Evolutionary conservation across 2,888 invertebrate genomes (phyloP).

Genomic region (Cylindroiulus punctatus): DNA sequence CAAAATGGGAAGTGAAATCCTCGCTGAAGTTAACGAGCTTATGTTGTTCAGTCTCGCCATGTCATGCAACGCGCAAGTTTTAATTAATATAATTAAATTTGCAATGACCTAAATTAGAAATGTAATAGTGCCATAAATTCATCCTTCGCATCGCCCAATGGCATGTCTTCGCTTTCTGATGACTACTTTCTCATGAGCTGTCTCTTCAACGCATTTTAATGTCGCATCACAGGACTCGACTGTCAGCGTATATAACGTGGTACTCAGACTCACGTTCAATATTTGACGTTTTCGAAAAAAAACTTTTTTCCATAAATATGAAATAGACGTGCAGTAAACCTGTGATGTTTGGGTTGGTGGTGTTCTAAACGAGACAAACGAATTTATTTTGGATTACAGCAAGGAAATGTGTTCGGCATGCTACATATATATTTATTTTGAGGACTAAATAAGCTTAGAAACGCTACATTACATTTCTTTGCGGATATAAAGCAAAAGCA

Average conservation of each 20-base stretch:
- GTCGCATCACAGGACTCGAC: background rate
- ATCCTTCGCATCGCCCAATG: background rate
- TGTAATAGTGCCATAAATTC: background rate
- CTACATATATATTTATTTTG: background rate
- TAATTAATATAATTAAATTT: constrained; percentile 14
- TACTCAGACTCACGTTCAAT: background rate
- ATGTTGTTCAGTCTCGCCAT: background rate
- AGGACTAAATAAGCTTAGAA: background rate
- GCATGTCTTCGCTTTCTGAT: background rate
- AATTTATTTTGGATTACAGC: background rate
- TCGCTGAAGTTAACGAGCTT: background rate
- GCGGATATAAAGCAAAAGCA: background rate
- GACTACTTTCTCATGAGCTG: background rate
- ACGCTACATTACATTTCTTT: background rate
- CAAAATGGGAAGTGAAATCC: too few species aligned
- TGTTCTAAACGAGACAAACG: too few species aligned
- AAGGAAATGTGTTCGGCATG: background rate
- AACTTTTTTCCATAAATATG: background rate
- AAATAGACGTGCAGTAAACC: background rate
- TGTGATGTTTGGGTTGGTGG: background rate
- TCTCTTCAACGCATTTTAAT: background rate
- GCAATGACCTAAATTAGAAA: background rate
- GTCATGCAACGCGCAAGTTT: background rate
- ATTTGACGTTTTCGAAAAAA: background rate
- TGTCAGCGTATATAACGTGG: background rate